Evolutionary conservation across 2,113 vertebrate species (phyloP), one percentile per base, ranked within the genome.

Genomic region (Myrmecobius fasciatus): DNA sequence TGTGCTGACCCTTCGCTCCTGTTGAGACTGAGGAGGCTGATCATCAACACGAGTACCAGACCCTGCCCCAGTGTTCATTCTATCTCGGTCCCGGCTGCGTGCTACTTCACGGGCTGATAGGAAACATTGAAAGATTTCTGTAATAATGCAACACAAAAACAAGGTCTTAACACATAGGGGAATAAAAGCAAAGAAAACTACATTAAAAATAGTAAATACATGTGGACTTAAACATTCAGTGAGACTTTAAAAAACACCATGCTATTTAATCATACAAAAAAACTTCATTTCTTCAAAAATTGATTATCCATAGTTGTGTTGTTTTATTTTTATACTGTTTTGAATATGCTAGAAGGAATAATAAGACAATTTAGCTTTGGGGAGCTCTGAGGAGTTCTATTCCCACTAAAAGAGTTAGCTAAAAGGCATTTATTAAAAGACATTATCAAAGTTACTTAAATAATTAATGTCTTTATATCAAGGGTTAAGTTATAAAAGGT

Each of bases 81-180:
- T 98, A 97, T 99, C 99, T 93, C 99, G 98, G 91, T 99, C 99
- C 94, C 99, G 99, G 93, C 99, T 99, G 97, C 99, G 99, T 94
- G 99, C 99, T 95, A 99, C 99, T 97, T 99, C 99, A 97, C 99
- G 99, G 96, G 99, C 99, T 99, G 99, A 99, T 98, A 99, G 99
- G 98, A 99, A 99, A 99, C 99, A 99, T 98, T 99, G 99, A 99
- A 99, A 99, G 98, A 99, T 99, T 99, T 99, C 99, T 99, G 99
- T 98, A 99, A 99, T 97, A 83, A 96, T 98, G 98, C 98, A 98
- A 98, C 98, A 99, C 98, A 99, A 98, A 98, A 98, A 99, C 95
- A 98, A 98, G 94, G 98, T 98, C 98, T 98, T 98, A 98, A 98
- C 97, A 97, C 97, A 97, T 97, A 98, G 97, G 97, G 96, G 97